Conservation (phyloP, 1,140 invertebrate species). For the Drosophila mojavensis region DNA sequence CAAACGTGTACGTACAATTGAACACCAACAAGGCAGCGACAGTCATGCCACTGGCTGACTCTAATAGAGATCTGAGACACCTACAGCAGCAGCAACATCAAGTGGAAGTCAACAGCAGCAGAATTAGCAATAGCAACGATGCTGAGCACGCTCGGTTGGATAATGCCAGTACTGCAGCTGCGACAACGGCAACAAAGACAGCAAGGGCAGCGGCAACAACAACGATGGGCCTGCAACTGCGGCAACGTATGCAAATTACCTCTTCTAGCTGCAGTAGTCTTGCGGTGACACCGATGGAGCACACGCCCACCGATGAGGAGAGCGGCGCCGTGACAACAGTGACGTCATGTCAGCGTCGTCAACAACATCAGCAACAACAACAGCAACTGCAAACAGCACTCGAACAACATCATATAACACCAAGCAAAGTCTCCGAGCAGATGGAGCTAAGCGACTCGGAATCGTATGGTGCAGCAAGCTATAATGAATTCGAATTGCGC, state of each 20-base stretch:
- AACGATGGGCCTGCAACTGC: conserved; percentile 61
- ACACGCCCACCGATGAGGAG: conserved; percentile 78
- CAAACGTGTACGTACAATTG: conserved; percentile 46
- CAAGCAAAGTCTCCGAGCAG: conserved; percentile 40
- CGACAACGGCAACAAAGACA: conserved; percentile 41
- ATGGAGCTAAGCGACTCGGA: conserved; percentile 59
- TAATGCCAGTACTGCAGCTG: conserved; percentile 19
- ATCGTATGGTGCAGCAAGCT: conserved; percentile 69
- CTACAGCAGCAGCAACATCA: conserved; percentile 50
- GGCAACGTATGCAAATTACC: conserved; percentile 78
- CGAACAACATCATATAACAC: conserved; percentile 70
- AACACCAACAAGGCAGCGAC: conserved; percentile 51
- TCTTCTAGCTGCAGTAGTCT: conserved; percentile 78
- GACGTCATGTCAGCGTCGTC: conserved; percentile 74
- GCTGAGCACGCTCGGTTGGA: conserved; percentile 40
- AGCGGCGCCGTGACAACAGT: conserved; percentile 68
- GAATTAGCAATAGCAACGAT: conserved; percentile 49
- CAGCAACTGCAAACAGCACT: conserved; percentile 66
- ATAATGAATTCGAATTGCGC: conserved; percentile 94
- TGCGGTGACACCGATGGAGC: conserved; percentile 81
- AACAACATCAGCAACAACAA: conserved; percentile 56
- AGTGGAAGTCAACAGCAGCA: conserved; percentile 19
- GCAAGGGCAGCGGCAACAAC: conserved; percentile 28
- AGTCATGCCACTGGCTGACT: conserved; percentile 83
- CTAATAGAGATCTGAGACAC: conserved; percentile 78